These are phyloP conservation scores for Diuraphis noxia DNA, from an alignment of 1,140 invertebrate species.

Conservation along the genomic window DNA sequence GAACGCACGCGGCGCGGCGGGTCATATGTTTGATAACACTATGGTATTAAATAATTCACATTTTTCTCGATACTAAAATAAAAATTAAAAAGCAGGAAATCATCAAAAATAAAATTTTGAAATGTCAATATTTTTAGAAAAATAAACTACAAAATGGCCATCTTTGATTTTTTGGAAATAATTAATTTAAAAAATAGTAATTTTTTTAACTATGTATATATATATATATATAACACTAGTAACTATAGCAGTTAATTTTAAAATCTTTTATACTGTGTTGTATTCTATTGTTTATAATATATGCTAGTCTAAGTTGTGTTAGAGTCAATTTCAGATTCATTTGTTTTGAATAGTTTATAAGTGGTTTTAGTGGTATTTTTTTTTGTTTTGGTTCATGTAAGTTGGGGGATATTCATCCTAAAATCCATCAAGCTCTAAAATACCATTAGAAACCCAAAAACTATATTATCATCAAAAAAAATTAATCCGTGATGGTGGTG, in stretches of 20 bases:
- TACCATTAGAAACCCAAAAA: not conserved
- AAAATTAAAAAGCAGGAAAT: too few relatives aligned
- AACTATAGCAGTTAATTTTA: not conserved
- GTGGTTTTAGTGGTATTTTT: not conserved
- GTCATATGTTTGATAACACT: too few relatives aligned
- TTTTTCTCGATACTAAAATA: too few relatives aligned
- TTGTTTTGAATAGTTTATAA: not conserved
- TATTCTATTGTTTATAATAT: not conserved
- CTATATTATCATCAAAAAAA: not conserved
- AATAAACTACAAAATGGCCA: too few relatives aligned
- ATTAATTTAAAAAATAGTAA: too few relatives aligned
- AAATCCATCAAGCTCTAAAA: not conserved
- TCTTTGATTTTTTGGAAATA: too few relatives aligned
- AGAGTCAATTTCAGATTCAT: not conserved
- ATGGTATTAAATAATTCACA: too few relatives aligned
- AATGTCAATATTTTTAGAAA: too few relatives aligned
- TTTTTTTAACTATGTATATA: too few relatives aligned
- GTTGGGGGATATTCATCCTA: not conserved
- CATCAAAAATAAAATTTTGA: too few relatives aligned
- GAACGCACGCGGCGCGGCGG: too few relatives aligned
- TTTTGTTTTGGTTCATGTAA: not conserved
- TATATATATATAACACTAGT: too few relatives aligned
- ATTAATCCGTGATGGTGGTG: not conserved
- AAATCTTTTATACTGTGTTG: not conserved
- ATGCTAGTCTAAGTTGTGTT: not conserved